Evolutionary conservation across 53 echinoderm and acorn worm genomes (phyloP).

Genomic region (Zoroaster sp.): DNA sequence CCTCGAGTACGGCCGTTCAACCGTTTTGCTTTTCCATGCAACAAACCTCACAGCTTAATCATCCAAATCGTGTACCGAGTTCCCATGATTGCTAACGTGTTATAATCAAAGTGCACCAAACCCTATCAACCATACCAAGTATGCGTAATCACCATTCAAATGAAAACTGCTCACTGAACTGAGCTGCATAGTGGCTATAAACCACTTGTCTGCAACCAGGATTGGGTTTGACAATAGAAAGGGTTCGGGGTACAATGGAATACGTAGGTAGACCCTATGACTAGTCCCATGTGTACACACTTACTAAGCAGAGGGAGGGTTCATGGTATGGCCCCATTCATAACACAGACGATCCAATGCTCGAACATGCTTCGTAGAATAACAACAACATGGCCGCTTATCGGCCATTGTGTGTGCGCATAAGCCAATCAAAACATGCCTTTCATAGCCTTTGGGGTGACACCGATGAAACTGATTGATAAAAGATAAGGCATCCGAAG

Average conservation of each 20-base stretch:
- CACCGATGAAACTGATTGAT: neutral
- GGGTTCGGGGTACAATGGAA: slow-evolving; percentile 12
- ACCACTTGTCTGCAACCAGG: neutral
- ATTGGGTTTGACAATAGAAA: neutral
- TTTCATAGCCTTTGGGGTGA: neutral
- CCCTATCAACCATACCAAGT: neutral
- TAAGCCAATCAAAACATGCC: slow-evolving; percentile 50
- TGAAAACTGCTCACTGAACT: neutral
- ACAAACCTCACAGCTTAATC: slow-evolving; percentile 4
- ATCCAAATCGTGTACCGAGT: neutral
- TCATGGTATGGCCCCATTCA: slow-evolving; percentile 2
- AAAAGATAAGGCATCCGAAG: neutral
- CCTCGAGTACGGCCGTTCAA: neutral
- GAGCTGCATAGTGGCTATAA: neutral
- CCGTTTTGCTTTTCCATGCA: neutral
- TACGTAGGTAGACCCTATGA: neutral
- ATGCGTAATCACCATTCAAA: neutral
- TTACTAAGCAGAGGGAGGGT: neutral
- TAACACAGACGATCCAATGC: neutral
- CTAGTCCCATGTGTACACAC: neutral
- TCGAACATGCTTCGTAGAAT: slow-evolving; percentile 10
- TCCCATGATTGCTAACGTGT: slow-evolving; percentile 4
- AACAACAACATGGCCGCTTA: slow-evolving; percentile 41
- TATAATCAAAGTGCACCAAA: neutral
- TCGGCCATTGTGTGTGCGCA: slow-evolving; percentile 9